phyloP scores from a whole-genome alignment of 2,113 vertebrate genomes.

The Chaetops frenatus region DNA sequence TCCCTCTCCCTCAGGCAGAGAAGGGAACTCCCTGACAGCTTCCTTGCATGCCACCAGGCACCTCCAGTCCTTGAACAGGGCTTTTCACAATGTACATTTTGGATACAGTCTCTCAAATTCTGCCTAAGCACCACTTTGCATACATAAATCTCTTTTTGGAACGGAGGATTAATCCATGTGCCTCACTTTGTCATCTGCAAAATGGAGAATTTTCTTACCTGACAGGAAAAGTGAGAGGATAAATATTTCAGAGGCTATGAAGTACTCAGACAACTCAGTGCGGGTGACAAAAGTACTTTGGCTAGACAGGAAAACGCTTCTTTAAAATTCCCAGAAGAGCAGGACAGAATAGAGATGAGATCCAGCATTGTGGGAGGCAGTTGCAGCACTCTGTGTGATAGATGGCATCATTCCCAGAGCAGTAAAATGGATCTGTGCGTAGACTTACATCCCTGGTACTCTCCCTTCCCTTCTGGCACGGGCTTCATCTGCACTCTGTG shows the following conservation, averaged over 20 bases:
- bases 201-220: slow-evolving; percentile 33
- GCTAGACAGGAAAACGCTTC: not conserved
- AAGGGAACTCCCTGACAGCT: not conserved
- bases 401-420: not conserved
- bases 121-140: not conserved
- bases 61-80: not conserved
- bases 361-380: not conserved
- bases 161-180: not conserved
- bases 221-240: slow-evolving; percentile 36
- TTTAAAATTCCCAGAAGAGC: slow-evolving; percentile 5
- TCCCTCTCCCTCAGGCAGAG: not conserved
- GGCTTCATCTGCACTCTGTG: rapidly evolving
- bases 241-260: slow-evolving; percentile 40
- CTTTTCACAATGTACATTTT: not conserved
- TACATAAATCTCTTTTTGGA: not conserved
- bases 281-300: not conserved
- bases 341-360: not conserved
- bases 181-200: slow-evolving; percentile 21
- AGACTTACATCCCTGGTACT: rapidly evolving
- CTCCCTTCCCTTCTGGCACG: not conserved
- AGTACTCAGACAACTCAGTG: not conserved
- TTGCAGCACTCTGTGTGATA: not conserved
- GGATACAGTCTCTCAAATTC: not conserved
- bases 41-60: not conserved
- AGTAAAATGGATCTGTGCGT: not conserved